phyloP scores from a whole-genome alignment of 2,888 invertebrate genomes.

The Bibio marci region DNA sequence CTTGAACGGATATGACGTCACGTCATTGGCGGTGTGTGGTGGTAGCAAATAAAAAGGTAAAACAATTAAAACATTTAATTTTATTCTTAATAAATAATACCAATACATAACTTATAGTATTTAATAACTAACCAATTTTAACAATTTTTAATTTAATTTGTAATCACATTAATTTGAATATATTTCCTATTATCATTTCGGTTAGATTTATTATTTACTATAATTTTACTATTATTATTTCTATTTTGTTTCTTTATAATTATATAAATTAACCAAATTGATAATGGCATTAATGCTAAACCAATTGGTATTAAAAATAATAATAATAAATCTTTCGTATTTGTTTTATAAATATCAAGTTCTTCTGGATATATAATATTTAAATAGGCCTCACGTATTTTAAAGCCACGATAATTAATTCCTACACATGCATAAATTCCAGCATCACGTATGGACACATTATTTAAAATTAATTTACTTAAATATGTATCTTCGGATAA shows the following conservation, averaged over 20 bases:
- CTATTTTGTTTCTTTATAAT: constrained; percentile 15
- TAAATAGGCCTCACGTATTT: constrained; percentile 22
- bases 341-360: background rate
- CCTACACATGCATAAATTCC: constrained; percentile 26
- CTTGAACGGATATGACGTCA: too few relatives aligned
- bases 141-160: too few relatives aligned
- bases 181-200: constrained; percentile 17
- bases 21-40: too few relatives aligned
- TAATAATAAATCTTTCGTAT: constrained; percentile 15
- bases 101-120: too few relatives aligned
- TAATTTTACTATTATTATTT: constrained; percentile 8
- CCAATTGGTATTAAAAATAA: constrained; percentile 26
- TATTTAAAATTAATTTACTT: constrained; percentile 23
- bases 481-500: constrained; percentile 21
- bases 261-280: constrained; percentile 22
- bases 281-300: constrained; percentile 20
- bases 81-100: too few relatives aligned
- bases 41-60: too few relatives aligned
- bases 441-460: constrained; percentile 17
- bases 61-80: too few relatives aligned
- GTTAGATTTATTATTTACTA: constrained; percentile 11
- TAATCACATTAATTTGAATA: background rate
- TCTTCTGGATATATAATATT: constrained; percentile 11
- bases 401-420: constrained; percentile 24
- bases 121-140: too few relatives aligned